Percentiles rank a stretch among this genome's conserved stretches.
Conservation (phyloP, 1,140 invertebrate species). For the Sycobia sp. region DNA sequence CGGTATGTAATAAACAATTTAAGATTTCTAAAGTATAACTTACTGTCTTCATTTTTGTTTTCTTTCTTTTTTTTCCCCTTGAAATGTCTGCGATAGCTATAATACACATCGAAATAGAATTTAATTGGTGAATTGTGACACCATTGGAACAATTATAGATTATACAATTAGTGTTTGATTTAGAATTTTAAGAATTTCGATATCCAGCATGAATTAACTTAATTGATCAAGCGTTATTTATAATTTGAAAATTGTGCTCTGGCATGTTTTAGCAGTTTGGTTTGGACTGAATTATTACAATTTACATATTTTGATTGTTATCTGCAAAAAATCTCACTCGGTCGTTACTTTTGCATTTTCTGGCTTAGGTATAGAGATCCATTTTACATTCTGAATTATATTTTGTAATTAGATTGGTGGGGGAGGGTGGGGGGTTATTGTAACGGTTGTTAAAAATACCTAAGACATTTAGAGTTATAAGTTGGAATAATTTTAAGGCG, state of each 20-base stretch:
- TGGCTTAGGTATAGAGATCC: too few relatives aligned
- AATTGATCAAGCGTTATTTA: background rate
- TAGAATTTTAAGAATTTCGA: conserved; percentile 13
- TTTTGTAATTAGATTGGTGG: too few relatives aligned
- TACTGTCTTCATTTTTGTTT: conserved; percentile 3
- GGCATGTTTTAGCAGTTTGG: background rate
- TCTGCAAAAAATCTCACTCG: too few relatives aligned
- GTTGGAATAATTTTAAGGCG: conserved; percentile 25
- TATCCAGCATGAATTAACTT: too few relatives aligned
- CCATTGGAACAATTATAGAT: conserved; percentile 11
- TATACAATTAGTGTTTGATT: conserved; percentile 4
- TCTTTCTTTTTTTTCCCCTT: conserved; percentile 4
- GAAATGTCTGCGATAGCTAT: background rate
- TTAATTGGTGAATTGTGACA: background rate
- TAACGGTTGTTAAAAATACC: conserved; percentile 17
- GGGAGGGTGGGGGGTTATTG: too few relatives aligned
- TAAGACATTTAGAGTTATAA: conserved; percentile 27
- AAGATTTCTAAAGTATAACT: conserved; percentile 18
- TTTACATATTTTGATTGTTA: conserved; percentile 22
- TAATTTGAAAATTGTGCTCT: conserved; percentile 7
- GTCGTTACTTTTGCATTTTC: too few relatives aligned
- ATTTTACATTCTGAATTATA: too few relatives aligned
- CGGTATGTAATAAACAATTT: conserved; percentile 21
- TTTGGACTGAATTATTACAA: conserved; percentile 23
- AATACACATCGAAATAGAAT: conserved; percentile 9